These are phyloP conservation scores for Hemitrygon akajei DNA, from an alignment of 2,797 vertebrate genomes.

Conservation along the genomic window DNA sequence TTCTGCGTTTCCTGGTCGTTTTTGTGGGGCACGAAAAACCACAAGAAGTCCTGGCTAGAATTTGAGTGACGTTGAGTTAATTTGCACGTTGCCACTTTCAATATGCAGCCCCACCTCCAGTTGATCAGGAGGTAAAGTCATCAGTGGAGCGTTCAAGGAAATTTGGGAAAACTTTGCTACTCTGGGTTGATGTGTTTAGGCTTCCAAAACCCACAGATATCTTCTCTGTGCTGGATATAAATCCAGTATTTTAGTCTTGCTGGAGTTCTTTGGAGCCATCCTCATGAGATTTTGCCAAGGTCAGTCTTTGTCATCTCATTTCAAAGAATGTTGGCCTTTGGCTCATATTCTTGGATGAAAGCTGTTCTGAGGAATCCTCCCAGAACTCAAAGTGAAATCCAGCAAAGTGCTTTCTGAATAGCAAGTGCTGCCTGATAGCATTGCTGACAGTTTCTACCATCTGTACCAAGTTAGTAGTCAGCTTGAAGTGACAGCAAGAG, in stretches of 20 bases:
- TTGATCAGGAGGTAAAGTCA: neutral
- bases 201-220: neutral
- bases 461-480: neutral
- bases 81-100: neutral
- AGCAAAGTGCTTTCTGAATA: neutral
- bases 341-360: neutral
- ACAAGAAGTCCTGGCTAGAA: neutral
- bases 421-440: no score
- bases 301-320: neutral
- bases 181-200: neutral
- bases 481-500: neutral
- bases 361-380: neutral
- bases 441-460: no score
- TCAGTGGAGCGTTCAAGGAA: neutral
- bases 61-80: neutral
- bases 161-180: neutral
- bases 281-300: neutral
- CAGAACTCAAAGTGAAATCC: neutral
- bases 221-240: neutral
- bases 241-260: neutral
- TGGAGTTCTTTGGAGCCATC: neutral
- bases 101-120: neutral
- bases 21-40: no score
- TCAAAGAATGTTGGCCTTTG: neutral
- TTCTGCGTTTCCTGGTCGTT: no score